These are phyloP conservation scores for Resseliella maxima DNA, from an alignment of 2,888 invertebrate genomes.

Conservation along the genomic window DNA sequence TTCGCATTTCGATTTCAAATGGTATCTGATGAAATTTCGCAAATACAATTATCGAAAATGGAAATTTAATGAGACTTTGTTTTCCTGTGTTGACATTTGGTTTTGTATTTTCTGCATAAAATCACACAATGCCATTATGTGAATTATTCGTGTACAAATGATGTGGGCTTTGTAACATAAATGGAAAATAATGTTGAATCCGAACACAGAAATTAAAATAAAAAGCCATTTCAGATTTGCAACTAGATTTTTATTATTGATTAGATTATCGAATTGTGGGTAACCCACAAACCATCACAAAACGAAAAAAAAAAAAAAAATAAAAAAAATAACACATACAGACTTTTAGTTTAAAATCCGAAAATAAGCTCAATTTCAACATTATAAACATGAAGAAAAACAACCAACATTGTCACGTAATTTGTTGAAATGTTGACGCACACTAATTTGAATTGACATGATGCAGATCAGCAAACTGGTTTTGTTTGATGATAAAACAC, in stretches of 20 bases:
- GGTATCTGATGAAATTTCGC: neutral
- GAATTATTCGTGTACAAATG: neutral
- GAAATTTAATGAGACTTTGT: neutral
- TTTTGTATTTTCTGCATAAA: neutral
- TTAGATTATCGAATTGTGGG: neutral
- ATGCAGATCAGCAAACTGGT: neutral
- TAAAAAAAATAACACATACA: no score
- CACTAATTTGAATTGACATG: neutral
- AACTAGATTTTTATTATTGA: neutral
- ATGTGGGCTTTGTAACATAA: no score
- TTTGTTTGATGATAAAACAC: neutral
- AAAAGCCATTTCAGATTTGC: neutral
- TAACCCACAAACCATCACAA: neutral
- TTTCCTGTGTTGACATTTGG: neutral
- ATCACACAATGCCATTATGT: neutral
- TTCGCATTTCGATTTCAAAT: no score
- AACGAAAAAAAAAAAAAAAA: no score
- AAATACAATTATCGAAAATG: conserved; percentile 6
- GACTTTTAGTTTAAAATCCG: neutral
- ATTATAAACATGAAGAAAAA: neutral
- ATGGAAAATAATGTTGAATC: neutral
- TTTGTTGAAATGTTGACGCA: neutral
- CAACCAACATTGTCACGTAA: neutral
- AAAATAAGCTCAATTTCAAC: neutral
- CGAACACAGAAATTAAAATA: neutral